Evolutionary conservation across 2,888 invertebrate genomes (phyloP), one percentile per base, ranked within the genome.

Genomic region (Tipula confusa): DNA sequence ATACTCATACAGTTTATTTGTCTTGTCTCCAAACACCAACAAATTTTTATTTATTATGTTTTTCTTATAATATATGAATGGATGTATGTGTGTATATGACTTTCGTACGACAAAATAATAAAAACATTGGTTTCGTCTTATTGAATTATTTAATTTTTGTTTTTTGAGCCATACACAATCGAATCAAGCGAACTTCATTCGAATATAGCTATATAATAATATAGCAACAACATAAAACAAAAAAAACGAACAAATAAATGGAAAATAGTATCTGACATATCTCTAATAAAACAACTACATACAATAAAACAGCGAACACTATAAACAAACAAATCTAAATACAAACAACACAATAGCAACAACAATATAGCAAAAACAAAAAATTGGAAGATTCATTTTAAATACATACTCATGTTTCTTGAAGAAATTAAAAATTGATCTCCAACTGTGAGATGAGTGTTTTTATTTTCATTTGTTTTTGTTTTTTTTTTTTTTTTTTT

Each of bases 391-490:
- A 80, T 64, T 64, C 80, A 29, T 80, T 80, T 80, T 80, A 80
- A 80, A n/a, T n/a, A n/a, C n/a, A n/a, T 80, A 80, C 80, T 80
- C 31, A 80, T 80, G 80, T 80, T 80, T 80, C 80, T 80, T 80
- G 15, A 29, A 80, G 29, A 29, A 80, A 31, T 29, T 29, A 29
- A 80, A 82, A 82, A 36, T 33, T 33, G 36, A 82, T 33, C 33
- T 33, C 82, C 82, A 82, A 82, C 82, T 82, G 82, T 82, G 82
- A 82, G 36, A 33, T 82, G 82, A 82, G 82, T 82, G 82, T 82
- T 82, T 43, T 81, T 29, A 81, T 81, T 81, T 82, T 82, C 82
- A 82, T 82, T 82, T 82, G 82, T 82, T 82, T 82, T 79, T 64
- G 64, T n/a, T n/a, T n/a, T n/a, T n/a, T n/a, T 43, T 11, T 36